Percentiles rank a stretch among this genome's conserved stretches.
These are phyloP conservation scores for Aegotheles bennettii DNA, from an alignment of 2,113 vertebrate species.

Conservation along the genomic window DNA sequence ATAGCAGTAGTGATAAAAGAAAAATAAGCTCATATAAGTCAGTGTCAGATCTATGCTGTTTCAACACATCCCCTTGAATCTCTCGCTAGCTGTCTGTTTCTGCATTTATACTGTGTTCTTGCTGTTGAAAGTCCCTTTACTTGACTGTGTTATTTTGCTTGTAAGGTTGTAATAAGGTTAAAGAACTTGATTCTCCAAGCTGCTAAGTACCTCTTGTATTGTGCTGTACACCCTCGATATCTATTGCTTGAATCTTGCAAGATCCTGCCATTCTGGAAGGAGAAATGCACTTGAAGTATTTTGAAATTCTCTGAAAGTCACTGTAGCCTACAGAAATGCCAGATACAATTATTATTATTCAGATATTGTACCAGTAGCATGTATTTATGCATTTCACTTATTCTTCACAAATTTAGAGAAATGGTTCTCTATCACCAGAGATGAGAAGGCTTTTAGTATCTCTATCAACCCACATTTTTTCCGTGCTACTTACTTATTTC, in stretches of 20 bases:
- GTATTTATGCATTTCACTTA: not conserved
- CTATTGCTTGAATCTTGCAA: not conserved
- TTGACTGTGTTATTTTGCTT: not conserved
- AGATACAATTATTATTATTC: not conserved
- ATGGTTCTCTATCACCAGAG: not conserved
- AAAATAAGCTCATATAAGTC: not conserved
- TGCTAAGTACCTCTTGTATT: not conserved
- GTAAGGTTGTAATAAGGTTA: not conserved
- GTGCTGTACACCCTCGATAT: not conserved
- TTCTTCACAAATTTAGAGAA: not conserved
- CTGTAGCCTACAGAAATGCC: not conserved
- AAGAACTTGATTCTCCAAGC: not conserved
- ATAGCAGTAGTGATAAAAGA: not conserved
- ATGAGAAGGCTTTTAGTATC: not conserved
- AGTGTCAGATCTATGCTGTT: not conserved
- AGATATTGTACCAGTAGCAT: not conserved
- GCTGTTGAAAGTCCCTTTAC: not conserved
- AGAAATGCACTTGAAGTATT: not conserved
- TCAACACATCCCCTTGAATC: not conserved
- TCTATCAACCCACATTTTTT: not conserved
- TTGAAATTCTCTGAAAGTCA: not conserved
- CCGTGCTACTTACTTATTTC: not conserved
- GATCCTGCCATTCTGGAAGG: not conserved
- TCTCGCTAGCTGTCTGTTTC: not conserved
- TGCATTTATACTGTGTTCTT: not conserved